Percentiles rank a stretch among this genome's conserved stretches.
Conservation (phyloP, 1,140 invertebrate species). For the Bombus picipes region DNA sequence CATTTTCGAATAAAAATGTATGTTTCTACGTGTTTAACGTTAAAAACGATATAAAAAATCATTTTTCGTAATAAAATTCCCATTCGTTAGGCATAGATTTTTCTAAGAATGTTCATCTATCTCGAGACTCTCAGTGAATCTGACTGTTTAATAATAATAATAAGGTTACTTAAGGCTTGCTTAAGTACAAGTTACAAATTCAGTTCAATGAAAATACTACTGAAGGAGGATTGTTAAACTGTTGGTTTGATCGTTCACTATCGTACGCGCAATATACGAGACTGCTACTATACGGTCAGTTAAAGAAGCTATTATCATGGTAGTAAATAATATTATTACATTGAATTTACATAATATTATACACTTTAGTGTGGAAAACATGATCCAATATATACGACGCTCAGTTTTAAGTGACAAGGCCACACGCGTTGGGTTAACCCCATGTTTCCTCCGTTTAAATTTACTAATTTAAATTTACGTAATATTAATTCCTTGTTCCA, state of each 20-base stretch:
- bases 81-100: background rate
- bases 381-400: background rate
- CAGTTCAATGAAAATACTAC: no score
- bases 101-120: background rate
- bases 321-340: conserved; percentile 34
- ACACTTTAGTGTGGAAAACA: background rate
- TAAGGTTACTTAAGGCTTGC: no score
- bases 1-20: no score
- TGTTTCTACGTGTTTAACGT: no score
- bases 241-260: background rate
- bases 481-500: background rate
- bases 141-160: no score
- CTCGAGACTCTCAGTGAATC: no score
- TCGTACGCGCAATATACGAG: background rate
- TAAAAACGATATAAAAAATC: no score
- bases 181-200: background rate
- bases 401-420: conserved; percentile 31
- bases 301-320: conserved; percentile 17
- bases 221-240: background rate
- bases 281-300: background rate
- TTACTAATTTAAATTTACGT: background rate
- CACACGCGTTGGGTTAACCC: conserved; percentile 19
- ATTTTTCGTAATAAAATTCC: no score
- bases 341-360: conserved; percentile 20
- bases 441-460: conserved; percentile 3